Percentiles rank a stretch among this genome's conserved stretches.
phyloP scores from a whole-genome alignment of 2,797 vertebrate genomes.

The Acrossocheilus fasciatus region DNA sequence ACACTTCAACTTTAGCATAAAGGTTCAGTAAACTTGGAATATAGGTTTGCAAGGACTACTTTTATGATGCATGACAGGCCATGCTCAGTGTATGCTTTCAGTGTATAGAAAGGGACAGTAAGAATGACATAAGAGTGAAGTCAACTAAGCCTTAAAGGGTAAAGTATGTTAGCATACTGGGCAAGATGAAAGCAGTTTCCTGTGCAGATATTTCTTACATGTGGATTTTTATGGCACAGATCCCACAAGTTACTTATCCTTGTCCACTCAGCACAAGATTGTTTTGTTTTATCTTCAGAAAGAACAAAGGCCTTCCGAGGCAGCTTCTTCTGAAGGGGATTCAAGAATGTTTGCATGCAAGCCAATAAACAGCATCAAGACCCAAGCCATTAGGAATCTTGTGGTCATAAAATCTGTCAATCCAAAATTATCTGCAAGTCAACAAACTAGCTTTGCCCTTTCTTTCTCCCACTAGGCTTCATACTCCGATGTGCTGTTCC shows the following conservation, averaged over 20 bases:
- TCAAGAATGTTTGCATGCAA: constrained; percentile 40
- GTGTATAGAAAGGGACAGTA: background rate
- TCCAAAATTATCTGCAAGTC: background rate
- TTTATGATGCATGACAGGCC: background rate
- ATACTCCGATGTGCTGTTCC: constrained; percentile 88
- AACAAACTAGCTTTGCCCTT: background rate
- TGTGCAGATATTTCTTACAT: constrained; percentile 37
- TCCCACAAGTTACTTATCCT: constrained; percentile 46
- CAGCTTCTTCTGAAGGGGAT: constrained; percentile 33
- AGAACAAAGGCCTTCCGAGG: constrained; percentile 36
- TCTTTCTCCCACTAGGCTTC: constrained; percentile 77
- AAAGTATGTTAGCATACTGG: background rate
- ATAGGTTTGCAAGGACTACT: background rate
- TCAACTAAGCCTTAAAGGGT: constrained; percentile 29
- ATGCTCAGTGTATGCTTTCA: background rate
- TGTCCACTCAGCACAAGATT: constrained; percentile 43
- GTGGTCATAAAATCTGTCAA: background rate
- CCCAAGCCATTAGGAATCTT: constrained; percentile 1
- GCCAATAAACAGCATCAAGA: constrained; percentile 34
- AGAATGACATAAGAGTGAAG: background rate
- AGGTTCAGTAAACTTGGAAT: background rate
- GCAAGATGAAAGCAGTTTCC: constrained; percentile 36
- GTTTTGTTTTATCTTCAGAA: constrained; percentile 56
- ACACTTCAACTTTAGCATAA: background rate
- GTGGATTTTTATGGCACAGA: constrained; percentile 44